Evolutionary conservation across 92 coral and sea anemone species (phyloP), one percentile per base, ranked within the genome.

Genomic region (Plumapathes pennacea): DNA sequence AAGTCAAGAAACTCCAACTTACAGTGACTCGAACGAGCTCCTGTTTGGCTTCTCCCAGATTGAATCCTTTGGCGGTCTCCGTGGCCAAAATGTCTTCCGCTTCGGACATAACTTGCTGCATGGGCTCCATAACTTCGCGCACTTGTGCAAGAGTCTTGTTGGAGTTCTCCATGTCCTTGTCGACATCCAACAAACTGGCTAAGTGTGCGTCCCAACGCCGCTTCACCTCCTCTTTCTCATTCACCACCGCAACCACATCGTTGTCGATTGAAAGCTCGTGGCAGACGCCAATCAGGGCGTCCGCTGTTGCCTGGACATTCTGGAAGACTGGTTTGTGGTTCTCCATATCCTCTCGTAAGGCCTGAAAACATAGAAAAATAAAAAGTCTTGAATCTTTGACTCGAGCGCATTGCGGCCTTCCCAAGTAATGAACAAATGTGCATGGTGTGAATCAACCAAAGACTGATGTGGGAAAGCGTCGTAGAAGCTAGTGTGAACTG

Each of bases 131-230:
- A 5, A 68, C 95, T 38, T 87, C 95, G 31, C 67, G 82, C 7
- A 87, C 78, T 62, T 87, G 31, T 9, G 95, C 89, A 60, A 87
- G 64, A 3, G 95, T 87, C 59, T 83, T 87, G 85, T 87, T 85
- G 8, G 95, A 85, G 54, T 69, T 87, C 27, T 66, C 62, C 40
- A 87, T 83, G 41, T 83, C 71, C 49, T 87, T 87, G 54, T 87
- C 95, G 13, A 77, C 80, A 0, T 83, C 74, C 20, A 77, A 67
- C 6, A 87, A 76, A 41, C 83, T 85, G 19, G 81, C 63, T 43
- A 48, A 71, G 42, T 77, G 78, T 10, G 80, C 68, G 26, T 87
- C 86, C 89, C 86, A 83, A 1, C 95, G 89, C 26, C 95, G 78
- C 60, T 87, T 87, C 10, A 79, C 59, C 45, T 87, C 86, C 80